These are phyloP conservation scores for Propithecus perrieri DNA, from an alignment of 2,797 vertebrate genomes.

Conservation along the genomic window DNA sequence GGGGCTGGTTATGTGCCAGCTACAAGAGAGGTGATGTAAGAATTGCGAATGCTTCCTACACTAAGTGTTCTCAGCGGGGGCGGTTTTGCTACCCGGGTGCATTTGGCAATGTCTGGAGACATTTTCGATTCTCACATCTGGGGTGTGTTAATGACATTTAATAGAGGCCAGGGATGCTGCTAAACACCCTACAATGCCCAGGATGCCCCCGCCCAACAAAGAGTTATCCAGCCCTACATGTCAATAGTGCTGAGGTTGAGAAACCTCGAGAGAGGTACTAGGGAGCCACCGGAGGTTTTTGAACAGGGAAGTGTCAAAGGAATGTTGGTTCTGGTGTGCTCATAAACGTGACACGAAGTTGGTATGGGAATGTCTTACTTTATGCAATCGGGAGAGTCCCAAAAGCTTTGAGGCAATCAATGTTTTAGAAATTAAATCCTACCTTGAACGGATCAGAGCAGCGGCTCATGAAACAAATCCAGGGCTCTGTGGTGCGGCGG, in stretches of 20 bases:
- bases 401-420: not conserved
- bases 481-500: rapidly evolving
- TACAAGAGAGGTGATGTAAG: not conserved
- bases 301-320: not conserved
- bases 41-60: not conserved
- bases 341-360: not conserved
- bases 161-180: not conserved
- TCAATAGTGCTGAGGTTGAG: not conserved
- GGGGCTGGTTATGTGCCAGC: not conserved
- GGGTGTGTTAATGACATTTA: not conserved
- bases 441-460: not conserved
- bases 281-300: not conserved
- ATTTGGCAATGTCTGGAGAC: not conserved
- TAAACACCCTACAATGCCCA: not conserved
- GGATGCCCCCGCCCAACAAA: not conserved
- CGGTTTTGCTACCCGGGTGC: not conserved
- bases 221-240: no score
- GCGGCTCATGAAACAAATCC: not conserved
- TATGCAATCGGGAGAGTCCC: not conserved
- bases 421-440: not conserved
- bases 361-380: not conserved
- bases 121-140: not conserved
- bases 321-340: not conserved
- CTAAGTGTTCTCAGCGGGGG: not conserved
- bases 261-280: not conserved